phyloP scores from a whole-genome alignment of 2,797 vertebrate genomes.

The Loris lydekkerianus region DNA sequence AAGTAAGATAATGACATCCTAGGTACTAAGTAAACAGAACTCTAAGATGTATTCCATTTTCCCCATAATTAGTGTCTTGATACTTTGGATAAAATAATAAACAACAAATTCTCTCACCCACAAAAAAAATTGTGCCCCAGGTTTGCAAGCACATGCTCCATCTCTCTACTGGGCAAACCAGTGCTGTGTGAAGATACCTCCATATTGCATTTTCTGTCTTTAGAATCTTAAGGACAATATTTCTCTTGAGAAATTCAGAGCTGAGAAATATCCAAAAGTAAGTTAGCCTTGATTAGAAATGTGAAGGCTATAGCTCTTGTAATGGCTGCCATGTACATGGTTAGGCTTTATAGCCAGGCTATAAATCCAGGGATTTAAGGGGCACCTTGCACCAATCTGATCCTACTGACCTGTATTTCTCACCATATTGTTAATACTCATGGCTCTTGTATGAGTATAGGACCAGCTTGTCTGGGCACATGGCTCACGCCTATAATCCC shows the following conservation, averaged over 20 bases:
- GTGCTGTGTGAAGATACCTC: not conserved
- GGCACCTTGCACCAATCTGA: not conserved
- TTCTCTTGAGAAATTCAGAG: not conserved
- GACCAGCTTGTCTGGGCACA: too few relatives aligned
- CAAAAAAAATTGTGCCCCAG: not conserved
- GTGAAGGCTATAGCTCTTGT: not conserved
- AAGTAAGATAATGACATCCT: conserved; percentile 28
- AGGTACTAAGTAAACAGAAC: conserved; percentile 24
- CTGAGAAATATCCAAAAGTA: not conserved
- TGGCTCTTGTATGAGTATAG: not conserved
- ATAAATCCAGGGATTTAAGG: not conserved
- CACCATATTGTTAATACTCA: not conserved
- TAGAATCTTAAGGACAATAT: not conserved
- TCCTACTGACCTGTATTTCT: not conserved
- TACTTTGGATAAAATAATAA: conserved; percentile 57
- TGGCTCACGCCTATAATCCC: too few relatives aligned
- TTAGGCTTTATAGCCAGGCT: not conserved
- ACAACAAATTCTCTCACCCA: not conserved
- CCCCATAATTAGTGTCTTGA: not conserved
- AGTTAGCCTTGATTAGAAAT: not conserved
- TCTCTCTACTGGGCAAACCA: not conserved
- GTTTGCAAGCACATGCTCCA: not conserved
- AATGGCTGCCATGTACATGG: not conserved
- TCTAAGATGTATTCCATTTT: not conserved
- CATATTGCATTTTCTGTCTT: not conserved